These are phyloP conservation scores for Oscheius sp. DNA, from an alignment of 2,888 invertebrate species.

Conservation along the genomic window DNA sequence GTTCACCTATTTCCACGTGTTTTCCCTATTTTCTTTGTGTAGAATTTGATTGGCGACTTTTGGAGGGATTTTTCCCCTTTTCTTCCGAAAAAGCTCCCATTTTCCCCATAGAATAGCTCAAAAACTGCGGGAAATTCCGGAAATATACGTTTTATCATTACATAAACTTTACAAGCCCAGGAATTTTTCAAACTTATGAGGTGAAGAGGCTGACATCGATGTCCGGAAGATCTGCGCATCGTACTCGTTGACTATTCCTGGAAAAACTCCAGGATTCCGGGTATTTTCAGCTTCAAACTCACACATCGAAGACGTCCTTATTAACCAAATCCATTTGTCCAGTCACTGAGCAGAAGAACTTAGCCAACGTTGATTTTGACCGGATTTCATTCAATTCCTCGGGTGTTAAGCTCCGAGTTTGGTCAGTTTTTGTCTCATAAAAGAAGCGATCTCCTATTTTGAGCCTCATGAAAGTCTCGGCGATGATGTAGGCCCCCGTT, in stretches of 20 bases:
- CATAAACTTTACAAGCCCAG: not conserved
- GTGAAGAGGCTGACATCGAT: constrained; percentile 14
- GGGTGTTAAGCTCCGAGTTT: constrained; percentile 27
- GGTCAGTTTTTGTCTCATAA: constrained; percentile 39
- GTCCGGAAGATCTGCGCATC: not conserved
- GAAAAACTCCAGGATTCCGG: not conserved
- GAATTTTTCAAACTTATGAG: not conserved
- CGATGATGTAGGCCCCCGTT: constrained; percentile 53
- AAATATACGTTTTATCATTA: too few species aligned
- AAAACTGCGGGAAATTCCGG: too few species aligned
- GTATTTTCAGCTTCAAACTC: constrained; percentile 8
- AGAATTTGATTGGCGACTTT: too few species aligned
- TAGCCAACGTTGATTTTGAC: constrained; percentile 35
- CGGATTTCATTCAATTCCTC: constrained; percentile 37
- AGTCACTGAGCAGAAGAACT: constrained; percentile 39
- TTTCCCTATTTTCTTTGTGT: too few species aligned
- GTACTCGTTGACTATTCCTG: constrained; percentile 26
- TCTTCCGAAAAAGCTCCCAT: not conserved
- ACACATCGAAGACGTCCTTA: constrained; percentile 46
- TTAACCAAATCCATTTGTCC: constrained; percentile 36
- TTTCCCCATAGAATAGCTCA: too few species aligned
- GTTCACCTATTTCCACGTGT: too few species aligned
- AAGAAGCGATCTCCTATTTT: constrained; percentile 59
- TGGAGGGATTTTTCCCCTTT: not conserved
- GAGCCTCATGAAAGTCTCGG: constrained; percentile 49